phyloP scores from a whole-genome alignment of 2,113 vertebrate species.

The Leucopsar rothschildi region DNA sequence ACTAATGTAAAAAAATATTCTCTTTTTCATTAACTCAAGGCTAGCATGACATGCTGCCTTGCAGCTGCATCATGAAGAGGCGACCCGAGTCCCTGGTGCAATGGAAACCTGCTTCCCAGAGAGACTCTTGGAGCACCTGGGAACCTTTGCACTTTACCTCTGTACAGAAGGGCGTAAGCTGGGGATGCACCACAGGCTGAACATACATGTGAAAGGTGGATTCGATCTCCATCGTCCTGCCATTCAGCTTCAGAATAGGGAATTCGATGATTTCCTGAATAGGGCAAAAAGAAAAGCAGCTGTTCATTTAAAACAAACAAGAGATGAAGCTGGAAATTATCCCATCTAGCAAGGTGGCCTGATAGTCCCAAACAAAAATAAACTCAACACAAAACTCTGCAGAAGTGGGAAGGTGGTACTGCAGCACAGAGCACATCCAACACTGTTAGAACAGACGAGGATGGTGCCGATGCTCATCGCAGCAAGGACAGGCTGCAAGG shows the following conservation, averaged over 20 bases:
- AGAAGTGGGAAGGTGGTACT: background rate
- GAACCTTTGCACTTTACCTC: constrained; percentile 75
- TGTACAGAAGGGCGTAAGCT: constrained; percentile 85
- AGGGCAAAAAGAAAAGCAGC: constrained; percentile 42
- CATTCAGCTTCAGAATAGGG: constrained; percentile 84
- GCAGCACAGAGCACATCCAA: background rate
- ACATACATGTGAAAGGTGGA: constrained; percentile 87
- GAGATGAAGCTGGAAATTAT: background rate
- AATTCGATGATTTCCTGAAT: constrained; percentile 86
- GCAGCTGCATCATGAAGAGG: background rate
- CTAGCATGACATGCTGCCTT: background rate
- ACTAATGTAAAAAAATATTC: background rate
- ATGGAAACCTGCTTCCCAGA: constrained; percentile 9
- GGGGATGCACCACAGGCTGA: constrained; percentile 83
- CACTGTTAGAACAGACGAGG: accelerated
- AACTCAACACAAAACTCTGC: background rate
- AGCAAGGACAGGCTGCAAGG: accelerated
- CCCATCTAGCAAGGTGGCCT: background rate
- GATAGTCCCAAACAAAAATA: background rate
- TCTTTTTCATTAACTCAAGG: background rate
- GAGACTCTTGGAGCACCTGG: constrained; percentile 21
- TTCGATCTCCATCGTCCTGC: constrained; percentile 84
- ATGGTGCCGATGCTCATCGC: accelerated
- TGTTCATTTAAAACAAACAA: constrained; percentile 33
- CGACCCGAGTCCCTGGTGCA: background rate